phyloP scores from a whole-genome alignment of 2,797 vertebrate genomes.

The Anguilla marmorata region DNA sequence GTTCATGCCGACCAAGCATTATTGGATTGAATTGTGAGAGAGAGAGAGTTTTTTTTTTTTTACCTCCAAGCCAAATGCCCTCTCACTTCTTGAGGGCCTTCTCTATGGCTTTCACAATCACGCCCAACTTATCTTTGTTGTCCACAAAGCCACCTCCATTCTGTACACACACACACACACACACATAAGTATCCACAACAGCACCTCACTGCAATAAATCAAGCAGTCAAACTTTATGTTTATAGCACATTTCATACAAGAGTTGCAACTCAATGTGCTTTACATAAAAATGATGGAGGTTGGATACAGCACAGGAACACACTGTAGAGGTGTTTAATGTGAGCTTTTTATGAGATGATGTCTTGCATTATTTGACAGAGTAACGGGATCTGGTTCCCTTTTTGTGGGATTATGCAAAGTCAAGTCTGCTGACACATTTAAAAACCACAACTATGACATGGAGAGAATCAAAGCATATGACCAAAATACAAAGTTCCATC shows the following conservation, averaged over 20 bases:
- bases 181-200: background rate
- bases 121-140: slow-evolving; percentile 38
- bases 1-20: too few relatives aligned
- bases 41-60: background rate
- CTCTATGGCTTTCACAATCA: slow-evolving; percentile 46
- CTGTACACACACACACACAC: slow-evolving; percentile 36
- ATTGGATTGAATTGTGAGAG: background rate
- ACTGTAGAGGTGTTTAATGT: too few relatives aligned
- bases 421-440: background rate
- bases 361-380: too few relatives aligned
- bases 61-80: slow-evolving; percentile 42
- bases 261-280: too few relatives aligned
- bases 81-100: slow-evolving; percentile 45
- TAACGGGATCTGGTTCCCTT: background rate
- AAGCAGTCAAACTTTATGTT: background rate
- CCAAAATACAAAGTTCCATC: too few relatives aligned
- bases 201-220: background rate
- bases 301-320: too few relatives aligned
- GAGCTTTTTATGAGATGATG: too few relatives aligned
- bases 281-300: too few relatives aligned
- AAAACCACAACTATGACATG: too few relatives aligned
- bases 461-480: too few relatives aligned
- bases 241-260: too few relatives aligned
- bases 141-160: slow-evolving; percentile 56
- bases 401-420: background rate